Conservation (phyloP, 2,113 vertebrate species). For the Campylorhamphus procurvoides region DNA sequence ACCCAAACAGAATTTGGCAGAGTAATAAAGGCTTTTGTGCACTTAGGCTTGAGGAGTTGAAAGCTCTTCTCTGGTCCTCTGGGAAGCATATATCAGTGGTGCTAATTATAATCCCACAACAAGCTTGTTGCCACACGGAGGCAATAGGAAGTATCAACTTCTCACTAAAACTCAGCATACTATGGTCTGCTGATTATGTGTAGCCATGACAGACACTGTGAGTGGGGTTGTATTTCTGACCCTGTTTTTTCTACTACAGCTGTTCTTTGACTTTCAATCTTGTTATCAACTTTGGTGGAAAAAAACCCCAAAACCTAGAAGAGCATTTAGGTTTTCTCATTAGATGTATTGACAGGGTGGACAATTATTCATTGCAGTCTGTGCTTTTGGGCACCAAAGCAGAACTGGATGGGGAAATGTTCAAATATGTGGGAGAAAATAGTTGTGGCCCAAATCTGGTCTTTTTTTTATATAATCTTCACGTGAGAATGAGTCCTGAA, state of each 20-base stretch:
- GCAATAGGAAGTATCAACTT: conserved; percentile 9
- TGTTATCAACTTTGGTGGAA: neutral
- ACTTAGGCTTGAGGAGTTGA: neutral
- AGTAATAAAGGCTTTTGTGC: neutral
- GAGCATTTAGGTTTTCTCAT: neutral
- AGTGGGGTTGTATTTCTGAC: neutral
- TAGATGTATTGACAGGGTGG: neutral
- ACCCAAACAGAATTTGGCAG: neutral
- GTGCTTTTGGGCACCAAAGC: neutral
- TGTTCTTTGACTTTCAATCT: neutral
- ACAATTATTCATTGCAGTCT: rapidly evolving
- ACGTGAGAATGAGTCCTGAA: neutral
- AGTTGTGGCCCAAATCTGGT: neutral
- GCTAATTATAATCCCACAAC: conserved; percentile 7
- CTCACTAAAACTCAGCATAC: neutral
- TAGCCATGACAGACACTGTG: neutral
- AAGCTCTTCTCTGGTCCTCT: conserved; percentile 9
- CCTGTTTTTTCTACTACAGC: neutral
- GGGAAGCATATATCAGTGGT: neutral
- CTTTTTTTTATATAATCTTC: neutral
- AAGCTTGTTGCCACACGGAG: neutral
- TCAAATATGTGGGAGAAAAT: neutral
- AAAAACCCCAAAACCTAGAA: neutral
- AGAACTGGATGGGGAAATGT: neutral
- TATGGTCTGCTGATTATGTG: neutral